Conservation (phyloP, 2,113 vertebrate genomes). For the Cinclus cinclus region DNA sequence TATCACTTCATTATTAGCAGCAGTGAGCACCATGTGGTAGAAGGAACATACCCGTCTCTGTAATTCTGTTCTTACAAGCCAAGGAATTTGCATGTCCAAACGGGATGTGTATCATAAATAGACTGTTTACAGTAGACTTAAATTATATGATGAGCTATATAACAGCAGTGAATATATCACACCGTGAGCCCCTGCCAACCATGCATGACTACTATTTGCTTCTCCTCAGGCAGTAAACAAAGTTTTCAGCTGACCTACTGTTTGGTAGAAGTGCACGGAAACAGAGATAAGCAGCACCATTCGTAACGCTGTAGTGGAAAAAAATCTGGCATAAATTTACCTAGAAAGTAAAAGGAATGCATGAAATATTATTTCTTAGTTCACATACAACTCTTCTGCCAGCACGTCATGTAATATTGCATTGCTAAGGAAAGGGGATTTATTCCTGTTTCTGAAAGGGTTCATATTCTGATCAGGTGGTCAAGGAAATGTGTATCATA, state of each 20-base stretch:
- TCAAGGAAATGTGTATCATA: neutral
- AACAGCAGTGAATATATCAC: slow-evolving; percentile 36
- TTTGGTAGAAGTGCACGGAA: slow-evolving; percentile 51
- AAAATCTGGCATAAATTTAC: slow-evolving; percentile 61
- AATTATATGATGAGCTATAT: slow-evolving; percentile 43
- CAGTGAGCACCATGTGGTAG: neutral
- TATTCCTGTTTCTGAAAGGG: neutral
- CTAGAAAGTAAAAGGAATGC: slow-evolving; percentile 57
- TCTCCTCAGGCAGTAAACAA: slow-evolving; percentile 42
- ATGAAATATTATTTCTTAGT: slow-evolving; percentile 54
- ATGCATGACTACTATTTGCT: slow-evolving; percentile 47
- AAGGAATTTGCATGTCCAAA: slow-evolving; percentile 42
- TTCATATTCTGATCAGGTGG: neutral
- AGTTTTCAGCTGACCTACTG: slow-evolving; percentile 63
- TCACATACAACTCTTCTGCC: slow-evolving; percentile 9
- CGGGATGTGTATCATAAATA: slow-evolving; percentile 40
- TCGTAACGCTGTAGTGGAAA: neutral
- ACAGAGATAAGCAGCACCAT: slow-evolving; percentile 38
- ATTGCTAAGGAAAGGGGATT: neutral
- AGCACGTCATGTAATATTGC: neutral
- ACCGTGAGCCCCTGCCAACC: slow-evolving; percentile 18
- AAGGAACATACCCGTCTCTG: neutral
- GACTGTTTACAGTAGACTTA: slow-evolving; percentile 51
- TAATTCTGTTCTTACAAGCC: slow-evolving; percentile 24
- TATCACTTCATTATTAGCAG: neutral